Conservation (phyloP, 2,113 vertebrate species). For the Dipodomys stephensi region DNA sequence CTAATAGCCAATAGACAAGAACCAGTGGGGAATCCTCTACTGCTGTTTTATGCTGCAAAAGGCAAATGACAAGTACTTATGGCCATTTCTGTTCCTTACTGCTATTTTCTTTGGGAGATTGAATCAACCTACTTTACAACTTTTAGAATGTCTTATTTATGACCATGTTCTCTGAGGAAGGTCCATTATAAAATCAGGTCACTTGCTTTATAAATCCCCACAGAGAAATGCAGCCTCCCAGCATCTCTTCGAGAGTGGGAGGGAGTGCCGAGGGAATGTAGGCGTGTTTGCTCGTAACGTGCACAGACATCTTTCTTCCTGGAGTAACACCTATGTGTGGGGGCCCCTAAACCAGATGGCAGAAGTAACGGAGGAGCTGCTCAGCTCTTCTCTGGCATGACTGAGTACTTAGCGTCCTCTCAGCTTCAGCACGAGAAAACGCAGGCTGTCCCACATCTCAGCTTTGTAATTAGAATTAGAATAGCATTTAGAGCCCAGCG, state of each 20-base stretch:
- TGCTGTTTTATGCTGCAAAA: background rate
- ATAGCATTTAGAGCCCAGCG: no score
- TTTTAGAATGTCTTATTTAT: constrained; percentile 70
- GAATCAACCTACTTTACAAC: constrained; percentile 53
- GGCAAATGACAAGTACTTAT: constrained; percentile 23
- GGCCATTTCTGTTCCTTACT: background rate
- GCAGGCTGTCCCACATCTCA: background rate
- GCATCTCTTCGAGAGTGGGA: background rate
- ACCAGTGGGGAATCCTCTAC: background rate
- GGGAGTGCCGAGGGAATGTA: background rate
- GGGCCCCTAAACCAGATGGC: no score
- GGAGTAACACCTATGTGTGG: no score
- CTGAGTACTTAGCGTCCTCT: background rate
- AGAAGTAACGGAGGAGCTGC: no score
- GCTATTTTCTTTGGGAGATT: background rate
- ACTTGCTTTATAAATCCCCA: constrained; percentile 63
- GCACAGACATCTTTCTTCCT: background rate
- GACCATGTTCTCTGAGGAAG: constrained; percentile 55
- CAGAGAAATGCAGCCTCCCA: constrained; percentile 22
- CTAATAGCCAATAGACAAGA: background rate
- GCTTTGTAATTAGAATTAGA: no score
- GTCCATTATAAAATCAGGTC: constrained; percentile 69
- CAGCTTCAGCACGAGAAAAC: background rate
- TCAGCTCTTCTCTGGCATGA: background rate
- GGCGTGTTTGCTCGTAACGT: no score